These are phyloP conservation scores for Phoenoteleia sp. DNA, from an alignment of 2,888 invertebrate genomes.

Conservation along the genomic window DNA sequence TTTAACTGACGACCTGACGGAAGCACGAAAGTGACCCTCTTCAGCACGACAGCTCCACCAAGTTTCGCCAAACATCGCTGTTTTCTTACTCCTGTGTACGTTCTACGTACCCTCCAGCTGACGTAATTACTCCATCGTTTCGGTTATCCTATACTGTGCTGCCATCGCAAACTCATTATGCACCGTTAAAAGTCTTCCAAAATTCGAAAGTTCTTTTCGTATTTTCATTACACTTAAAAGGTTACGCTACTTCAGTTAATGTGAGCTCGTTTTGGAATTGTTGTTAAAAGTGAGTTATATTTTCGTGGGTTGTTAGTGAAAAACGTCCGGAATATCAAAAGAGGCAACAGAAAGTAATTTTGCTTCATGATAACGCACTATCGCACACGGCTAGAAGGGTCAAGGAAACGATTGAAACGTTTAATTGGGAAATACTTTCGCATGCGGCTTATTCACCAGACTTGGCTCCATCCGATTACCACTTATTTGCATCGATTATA, in stretches of 20 bases:
- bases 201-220: constrained; percentile 4
- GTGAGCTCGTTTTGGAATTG: neutral
- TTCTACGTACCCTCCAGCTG: constrained; percentile 1
- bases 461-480: too few relatives aligned
- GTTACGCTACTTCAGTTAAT: constrained; percentile 31
- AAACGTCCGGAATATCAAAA: too few relatives aligned
- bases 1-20: constrained; percentile 40
- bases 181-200: constrained; percentile 17
- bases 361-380: too few relatives aligned
- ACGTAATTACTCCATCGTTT: constrained; percentile 44
- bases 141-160: constrained; percentile 6
- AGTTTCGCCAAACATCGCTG: constrained; percentile 59
- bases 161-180: constrained; percentile 49
- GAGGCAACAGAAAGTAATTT: too few relatives aligned
- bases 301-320: neutral
- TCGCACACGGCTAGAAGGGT: too few relatives aligned
- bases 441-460: too few relatives aligned
- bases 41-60: constrained; percentile 49
- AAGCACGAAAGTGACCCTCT: constrained; percentile 64
- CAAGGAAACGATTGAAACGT: too few relatives aligned
- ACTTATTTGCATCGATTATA: too few relatives aligned
- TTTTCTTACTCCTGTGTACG: constrained; percentile 29
- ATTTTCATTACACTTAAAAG: constrained; percentile 11
- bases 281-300: neutral
- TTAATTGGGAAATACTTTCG: too few relatives aligned